These are phyloP conservation scores for Oreortyx pictus DNA, from an alignment of 2,797 vertebrate genomes.

Conservation along the genomic window DNA sequence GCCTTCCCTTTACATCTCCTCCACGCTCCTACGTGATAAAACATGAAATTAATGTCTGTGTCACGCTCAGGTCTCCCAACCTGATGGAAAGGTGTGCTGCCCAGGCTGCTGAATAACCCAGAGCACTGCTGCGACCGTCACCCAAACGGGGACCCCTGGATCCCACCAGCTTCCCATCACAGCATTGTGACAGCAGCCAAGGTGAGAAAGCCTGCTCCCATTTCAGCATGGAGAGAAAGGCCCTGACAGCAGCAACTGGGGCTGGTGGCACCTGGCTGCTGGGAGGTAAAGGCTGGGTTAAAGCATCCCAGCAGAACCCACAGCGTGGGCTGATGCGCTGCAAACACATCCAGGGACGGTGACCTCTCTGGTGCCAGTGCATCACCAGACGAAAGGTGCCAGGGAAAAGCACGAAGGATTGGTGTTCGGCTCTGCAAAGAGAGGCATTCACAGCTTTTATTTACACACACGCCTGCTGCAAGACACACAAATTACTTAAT, in stretches of 20 bases:
- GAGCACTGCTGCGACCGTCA: neutral
- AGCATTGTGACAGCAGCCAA: neutral
- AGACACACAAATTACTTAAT: constrained; percentile 56
- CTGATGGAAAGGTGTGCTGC: neutral
- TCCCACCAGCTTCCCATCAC: neutral
- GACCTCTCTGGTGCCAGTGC: no score
- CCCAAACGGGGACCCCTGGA: neutral
- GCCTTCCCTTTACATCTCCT: neutral
- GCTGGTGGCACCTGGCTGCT: neutral
- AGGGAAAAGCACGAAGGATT: neutral
- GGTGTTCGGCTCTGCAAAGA: neutral
- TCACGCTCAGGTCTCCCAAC: neutral
- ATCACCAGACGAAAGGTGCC: neutral
- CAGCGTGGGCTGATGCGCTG: neutral
- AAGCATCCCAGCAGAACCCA: neutral
- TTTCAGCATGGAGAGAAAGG: constrained; percentile 21
- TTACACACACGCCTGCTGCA: neutral
- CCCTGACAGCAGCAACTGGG: constrained; percentile 37
- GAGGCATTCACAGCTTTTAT: neutral
- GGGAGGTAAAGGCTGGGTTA: constrained; percentile 8
- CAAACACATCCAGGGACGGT: no score
- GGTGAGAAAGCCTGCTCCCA: neutral
- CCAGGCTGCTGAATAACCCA: neutral
- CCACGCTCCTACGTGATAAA: neutral
- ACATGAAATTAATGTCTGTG: neutral